phyloP scores from a whole-genome alignment of 2,888 invertebrate species.

The Cremastinae sp. region DNA sequence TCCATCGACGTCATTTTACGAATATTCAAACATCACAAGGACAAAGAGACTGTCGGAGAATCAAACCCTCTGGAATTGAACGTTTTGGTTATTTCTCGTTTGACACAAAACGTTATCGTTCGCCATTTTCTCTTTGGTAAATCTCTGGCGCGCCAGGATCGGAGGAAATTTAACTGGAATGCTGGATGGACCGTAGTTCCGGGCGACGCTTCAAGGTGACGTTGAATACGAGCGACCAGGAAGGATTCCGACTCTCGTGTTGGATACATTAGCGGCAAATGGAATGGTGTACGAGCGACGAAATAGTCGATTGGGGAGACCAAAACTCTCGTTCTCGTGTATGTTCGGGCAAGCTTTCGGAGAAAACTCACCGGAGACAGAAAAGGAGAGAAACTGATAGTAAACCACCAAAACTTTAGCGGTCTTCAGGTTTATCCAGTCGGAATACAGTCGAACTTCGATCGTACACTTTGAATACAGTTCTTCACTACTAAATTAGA shows the following conservation, averaged over 20 bases:
- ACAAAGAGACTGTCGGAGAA: too few relatives aligned
- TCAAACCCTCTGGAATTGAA: too few relatives aligned
- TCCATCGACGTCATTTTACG: too few relatives aligned
- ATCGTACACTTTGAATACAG: neutral
- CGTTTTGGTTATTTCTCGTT: too few relatives aligned
- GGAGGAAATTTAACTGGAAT: too few relatives aligned
- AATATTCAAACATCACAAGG: too few relatives aligned
- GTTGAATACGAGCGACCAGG: slow-evolving; percentile 14
- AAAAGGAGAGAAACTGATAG: too few relatives aligned
- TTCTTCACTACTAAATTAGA: neutral
- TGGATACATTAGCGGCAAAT: slow-evolving; percentile 18
- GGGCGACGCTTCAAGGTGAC: neutral
- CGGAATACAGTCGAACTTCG: neutral
- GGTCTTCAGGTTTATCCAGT: slow-evolving; percentile 40
- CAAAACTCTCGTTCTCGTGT: slow-evolving; percentile 11
- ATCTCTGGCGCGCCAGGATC: too few relatives aligned
- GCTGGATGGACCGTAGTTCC: slow-evolving; percentile 16
- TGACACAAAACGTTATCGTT: too few relatives aligned
- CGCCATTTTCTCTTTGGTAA: too few relatives aligned
- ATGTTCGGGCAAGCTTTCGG: neutral
- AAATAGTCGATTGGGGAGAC: slow-evolving; percentile 2
- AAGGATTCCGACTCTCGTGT: neutral
- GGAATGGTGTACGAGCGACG: neutral
- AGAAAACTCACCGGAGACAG: neutral
- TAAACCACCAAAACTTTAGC: slow-evolving; percentile 37